Evolutionary conservation across 2,797 vertebrate genomes (phyloP).

Genomic region (Gephyroberyx darwinii): DNA sequence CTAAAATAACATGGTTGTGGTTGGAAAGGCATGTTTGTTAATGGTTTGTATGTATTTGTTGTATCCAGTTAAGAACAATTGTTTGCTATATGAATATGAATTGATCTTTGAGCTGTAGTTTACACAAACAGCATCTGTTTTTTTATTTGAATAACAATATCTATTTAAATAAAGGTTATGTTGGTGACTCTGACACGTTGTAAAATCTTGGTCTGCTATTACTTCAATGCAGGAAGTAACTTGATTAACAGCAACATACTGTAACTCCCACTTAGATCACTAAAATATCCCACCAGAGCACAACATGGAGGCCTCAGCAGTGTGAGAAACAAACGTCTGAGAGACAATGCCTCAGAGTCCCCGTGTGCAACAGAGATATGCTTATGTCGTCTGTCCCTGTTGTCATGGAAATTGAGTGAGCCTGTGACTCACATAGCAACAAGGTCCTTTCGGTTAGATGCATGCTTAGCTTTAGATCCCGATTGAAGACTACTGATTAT

Average conservation of each 20-base stretch:
- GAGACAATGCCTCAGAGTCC: conserved; percentile 43
- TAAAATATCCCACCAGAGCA: not conserved
- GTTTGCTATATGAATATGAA: not conserved
- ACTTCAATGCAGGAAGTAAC: not conserved
- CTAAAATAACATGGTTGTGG: conserved; percentile 34
- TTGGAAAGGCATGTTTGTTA: conserved; percentile 2
- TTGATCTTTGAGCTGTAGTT: not conserved
- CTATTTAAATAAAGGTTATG: conserved; percentile 16
- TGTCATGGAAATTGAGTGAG: conserved; percentile 73
- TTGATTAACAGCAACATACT: not conserved
- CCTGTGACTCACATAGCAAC: conserved; percentile 72
- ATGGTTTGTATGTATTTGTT: not conserved
- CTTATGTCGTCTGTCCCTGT: conserved; percentile 65
- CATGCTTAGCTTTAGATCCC: conserved; percentile 47
- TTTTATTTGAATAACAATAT: conserved; percentile 34
- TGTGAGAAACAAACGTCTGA: conserved; percentile 21
- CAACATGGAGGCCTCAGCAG: not conserved
- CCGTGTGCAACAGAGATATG: conserved; percentile 48
- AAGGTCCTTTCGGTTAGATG: conserved; percentile 48
- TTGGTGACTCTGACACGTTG: not conserved
- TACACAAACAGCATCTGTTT: not conserved
- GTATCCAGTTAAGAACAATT: conserved; percentile 14
- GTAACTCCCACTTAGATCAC: conserved; percentile 1
- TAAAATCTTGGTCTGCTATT: not conserved
- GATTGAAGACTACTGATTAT: conserved; percentile 39